These are phyloP conservation scores for Brachyistius frenatus DNA, from an alignment of 2,113 vertebrate species.

Conservation along the genomic window DNA sequence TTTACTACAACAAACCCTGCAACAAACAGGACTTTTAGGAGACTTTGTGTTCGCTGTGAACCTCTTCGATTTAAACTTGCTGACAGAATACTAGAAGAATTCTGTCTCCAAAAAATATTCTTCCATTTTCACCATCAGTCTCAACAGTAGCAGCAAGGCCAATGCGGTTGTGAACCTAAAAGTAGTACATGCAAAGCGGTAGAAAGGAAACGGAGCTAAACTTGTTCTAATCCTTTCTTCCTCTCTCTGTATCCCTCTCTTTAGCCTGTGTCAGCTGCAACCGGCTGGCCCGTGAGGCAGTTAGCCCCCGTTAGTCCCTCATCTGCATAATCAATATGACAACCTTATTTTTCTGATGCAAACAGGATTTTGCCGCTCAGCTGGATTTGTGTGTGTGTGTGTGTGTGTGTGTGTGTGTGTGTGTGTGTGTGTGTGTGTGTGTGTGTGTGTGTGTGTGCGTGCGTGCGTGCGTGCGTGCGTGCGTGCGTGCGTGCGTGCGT, in stretches of 20 bases:
- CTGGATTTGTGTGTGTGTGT: slow-evolving; percentile 84
- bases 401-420: slow-evolving; percentile 20
- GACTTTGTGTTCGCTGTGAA: not conserved
- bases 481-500: slow-evolving; percentile 46
- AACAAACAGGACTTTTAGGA: not conserved
- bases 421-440: slow-evolving; percentile 14
- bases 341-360: slow-evolving; percentile 99
- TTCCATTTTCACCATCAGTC: not conserved
- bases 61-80: not conserved
- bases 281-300: slow-evolving; percentile 87
- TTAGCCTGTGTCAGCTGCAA: slow-evolving; percentile 91
- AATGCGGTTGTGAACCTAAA: slow-evolving; percentile 35
- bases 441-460: slow-evolving; percentile 43
- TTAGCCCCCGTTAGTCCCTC: slow-evolving; percentile 87
- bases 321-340: slow-evolving; percentile 99
- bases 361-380: slow-evolving; percentile 96
- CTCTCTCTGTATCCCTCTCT: slow-evolving; percentile 80
- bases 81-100: not conserved
- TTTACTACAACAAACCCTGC: not conserved
- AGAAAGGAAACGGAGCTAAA: slow-evolving; percentile 68
- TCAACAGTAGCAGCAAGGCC: slow-evolving; percentile 1
- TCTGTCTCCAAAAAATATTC: not conserved
- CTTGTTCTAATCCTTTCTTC: slow-evolving; percentile 78
- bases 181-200: slow-evolving; percentile 47
- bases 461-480: slow-evolving; percentile 43